phyloP scores from a whole-genome alignment of 1,140 invertebrate species.

The Heterodera carotae region DNA sequence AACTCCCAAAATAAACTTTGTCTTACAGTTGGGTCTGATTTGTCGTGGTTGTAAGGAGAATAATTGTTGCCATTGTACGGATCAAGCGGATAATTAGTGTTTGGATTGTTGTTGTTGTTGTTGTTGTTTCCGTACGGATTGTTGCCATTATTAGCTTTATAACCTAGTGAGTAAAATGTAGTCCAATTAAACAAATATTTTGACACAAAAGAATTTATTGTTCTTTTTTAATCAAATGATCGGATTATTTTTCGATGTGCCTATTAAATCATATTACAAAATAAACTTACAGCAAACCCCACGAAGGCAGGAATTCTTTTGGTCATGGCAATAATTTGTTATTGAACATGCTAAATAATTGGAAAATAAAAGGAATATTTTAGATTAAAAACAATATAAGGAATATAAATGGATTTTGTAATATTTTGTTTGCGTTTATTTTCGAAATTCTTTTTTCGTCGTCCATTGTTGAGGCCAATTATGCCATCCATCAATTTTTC shows the following conservation, averaged over 20 bases:
- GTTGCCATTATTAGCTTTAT: not conserved
- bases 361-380: not conserved
- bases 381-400: not conserved
- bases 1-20: not conserved
- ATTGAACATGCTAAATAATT: not conserved
- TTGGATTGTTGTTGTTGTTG: slow-evolving; percentile 1
- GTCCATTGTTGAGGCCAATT: not conserved
- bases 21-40: not conserved
- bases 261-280: too few relatives aligned
- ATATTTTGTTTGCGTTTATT: not conserved
- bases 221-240: not conserved
- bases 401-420: not conserved
- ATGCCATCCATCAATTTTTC: slow-evolving; percentile 1
- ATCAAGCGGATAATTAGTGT: not conserved
- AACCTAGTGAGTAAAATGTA: not conserved
- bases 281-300: slow-evolving; percentile 6
- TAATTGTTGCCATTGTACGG: not conserved
- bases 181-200: too few relatives aligned
- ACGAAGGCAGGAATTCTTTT: not conserved
- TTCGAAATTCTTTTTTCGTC: not conserved
- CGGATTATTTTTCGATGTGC: not conserved
- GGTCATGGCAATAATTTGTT: not conserved
- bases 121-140: not conserved
- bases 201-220: too few relatives aligned
- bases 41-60: not conserved